Conservation (phyloP, 2,797 vertebrate genomes). For the Pangasius macronema region DNA sequence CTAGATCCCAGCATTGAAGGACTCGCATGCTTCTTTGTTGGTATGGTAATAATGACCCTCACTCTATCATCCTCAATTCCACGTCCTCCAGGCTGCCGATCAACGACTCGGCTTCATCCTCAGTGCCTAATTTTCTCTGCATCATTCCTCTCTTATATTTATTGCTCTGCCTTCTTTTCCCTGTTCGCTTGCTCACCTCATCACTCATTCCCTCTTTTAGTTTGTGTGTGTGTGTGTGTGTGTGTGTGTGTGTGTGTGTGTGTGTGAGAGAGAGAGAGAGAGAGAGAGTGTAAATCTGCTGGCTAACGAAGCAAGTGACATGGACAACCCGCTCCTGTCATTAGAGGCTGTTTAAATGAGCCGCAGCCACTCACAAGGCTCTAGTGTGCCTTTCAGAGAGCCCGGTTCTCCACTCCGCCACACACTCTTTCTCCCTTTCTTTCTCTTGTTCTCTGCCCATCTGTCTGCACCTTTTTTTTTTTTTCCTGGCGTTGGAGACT, state of each 20-base stretch:
- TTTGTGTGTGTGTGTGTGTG: background rate
- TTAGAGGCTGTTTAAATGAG: constrained; percentile 47
- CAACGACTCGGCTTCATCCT: background rate
- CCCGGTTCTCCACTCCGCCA: background rate
- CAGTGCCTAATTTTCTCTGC: background rate
- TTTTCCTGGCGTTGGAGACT: background rate
- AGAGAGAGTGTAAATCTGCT: constrained; percentile 23
- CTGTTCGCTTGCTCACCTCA: background rate
- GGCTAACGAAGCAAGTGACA: constrained; percentile 51
- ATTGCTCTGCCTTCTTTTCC: background rate
- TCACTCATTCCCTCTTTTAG: background rate
- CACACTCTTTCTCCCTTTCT: background rate
- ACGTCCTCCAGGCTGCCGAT: background rate
- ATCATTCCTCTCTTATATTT: background rate
- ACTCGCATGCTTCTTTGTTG: background rate
- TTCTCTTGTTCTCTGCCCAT: constrained; percentile 19
- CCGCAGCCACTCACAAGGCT: constrained; percentile 4
- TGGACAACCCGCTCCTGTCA: constrained; percentile 40
- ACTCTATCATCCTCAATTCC: background rate
- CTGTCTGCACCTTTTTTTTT: constrained; percentile 18
- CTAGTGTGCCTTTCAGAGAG: constrained; percentile 1
- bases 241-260: constrained; percentile 27
- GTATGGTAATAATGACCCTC: background rate
- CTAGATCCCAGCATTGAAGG: background rate
- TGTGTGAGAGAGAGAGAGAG: background rate